Evolutionary conservation across 2,888 invertebrate species (phyloP).

Genomic region (Amiota communis): DNA sequence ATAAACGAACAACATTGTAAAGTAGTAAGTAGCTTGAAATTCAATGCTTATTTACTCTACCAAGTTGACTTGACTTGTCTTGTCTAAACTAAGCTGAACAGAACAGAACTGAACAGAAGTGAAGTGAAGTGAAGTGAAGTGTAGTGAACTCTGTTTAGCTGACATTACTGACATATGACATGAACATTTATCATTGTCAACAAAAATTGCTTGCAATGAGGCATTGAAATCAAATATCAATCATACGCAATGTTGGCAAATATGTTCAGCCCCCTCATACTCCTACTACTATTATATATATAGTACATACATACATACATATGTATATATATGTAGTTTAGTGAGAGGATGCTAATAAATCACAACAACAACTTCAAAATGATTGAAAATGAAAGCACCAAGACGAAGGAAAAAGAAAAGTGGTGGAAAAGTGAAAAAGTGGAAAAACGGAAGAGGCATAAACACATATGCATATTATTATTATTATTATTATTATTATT

Average conservation of each 20-base stretch:
- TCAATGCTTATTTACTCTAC: too few species aligned
- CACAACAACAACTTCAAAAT: neutral
- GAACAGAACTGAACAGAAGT: too few species aligned
- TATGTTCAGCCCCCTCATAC: neutral
- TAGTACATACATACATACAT: too few species aligned
- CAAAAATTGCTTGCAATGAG: conserved; percentile 19
- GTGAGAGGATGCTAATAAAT: conserved; percentile 3
- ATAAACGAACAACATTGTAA: too few species aligned
- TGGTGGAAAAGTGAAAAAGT: too few species aligned
- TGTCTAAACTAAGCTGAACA: too few species aligned
- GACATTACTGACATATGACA: neutral
- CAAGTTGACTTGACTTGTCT: too few species aligned
- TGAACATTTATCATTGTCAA: conserved; percentile 22
- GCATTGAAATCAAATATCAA: conserved; percentile 26
- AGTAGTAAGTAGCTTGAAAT: too few species aligned
- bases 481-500: neutral
- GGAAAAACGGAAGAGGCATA: neutral
- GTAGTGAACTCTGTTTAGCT: too few species aligned
- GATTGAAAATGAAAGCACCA: neutral
- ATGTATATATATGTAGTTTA: too few species aligned
- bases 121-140: too few species aligned
- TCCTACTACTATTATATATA: neutral
- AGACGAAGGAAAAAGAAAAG: too few species aligned
- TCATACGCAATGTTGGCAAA: conserved; percentile 21
- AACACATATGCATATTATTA: conserved; percentile 15